Conservation (phyloP, 2,113 vertebrate genomes). For the Rhineura floridana region DNA sequence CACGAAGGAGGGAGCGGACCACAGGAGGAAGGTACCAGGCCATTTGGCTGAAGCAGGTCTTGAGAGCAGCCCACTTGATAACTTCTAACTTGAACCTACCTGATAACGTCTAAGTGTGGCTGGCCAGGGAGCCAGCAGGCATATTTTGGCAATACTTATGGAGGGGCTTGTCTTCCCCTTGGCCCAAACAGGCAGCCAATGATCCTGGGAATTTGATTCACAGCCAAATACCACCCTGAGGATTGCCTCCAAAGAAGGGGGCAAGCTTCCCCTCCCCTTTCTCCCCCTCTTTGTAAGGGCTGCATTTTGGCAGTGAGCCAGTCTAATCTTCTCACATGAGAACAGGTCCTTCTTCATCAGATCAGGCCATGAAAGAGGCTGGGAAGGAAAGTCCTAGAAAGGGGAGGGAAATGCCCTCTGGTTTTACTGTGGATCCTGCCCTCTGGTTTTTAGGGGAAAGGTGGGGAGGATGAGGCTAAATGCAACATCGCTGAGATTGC, state of each 20-base stretch:
- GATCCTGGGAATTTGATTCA: constrained; percentile 20
- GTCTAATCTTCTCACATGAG: not conserved
- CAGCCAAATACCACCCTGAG: constrained; percentile 15
- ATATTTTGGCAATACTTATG: not conserved
- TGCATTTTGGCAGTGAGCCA: not conserved
- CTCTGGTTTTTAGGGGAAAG: not conserved
- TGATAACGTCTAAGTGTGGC: not conserved
- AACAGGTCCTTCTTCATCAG: not conserved
- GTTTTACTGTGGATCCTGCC: not conserved
- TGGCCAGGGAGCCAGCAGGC: constrained; percentile 5
- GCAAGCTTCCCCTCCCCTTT: not conserved
- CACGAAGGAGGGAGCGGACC: not conserved
- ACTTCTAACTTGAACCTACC: not conserved
- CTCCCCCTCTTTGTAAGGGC: not conserved
- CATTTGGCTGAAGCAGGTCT: not conserved
- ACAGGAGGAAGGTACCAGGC: not conserved
- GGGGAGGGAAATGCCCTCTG: not conserved
- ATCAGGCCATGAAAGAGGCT: not conserved
- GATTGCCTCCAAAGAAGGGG: constrained; percentile 12
- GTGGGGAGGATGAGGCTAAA: not conserved
- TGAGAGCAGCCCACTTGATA: not conserved
- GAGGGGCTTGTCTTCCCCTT: not conserved
- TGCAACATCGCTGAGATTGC: not conserved
- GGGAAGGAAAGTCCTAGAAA: not conserved
- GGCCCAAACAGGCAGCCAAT: constrained; percentile 13